Evolutionary conservation across 2,113 vertebrate species (phyloP).

Genomic region (Lampris megalopsis): DNA sequence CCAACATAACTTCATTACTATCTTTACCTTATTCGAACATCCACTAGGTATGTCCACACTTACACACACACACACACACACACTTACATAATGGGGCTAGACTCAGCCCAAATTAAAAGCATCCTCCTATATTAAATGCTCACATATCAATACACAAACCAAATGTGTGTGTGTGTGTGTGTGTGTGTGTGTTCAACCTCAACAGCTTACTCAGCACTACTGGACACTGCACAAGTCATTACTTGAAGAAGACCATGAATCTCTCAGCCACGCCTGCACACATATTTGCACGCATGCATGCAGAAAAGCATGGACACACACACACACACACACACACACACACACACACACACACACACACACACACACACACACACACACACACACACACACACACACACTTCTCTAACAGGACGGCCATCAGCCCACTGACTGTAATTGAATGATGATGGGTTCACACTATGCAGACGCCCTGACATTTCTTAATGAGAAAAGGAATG

Average conservation of each 20-base stretch:
- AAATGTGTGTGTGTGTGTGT: constrained; percentile 44
- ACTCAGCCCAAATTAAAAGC: constrained; percentile 52
- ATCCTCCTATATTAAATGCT: constrained; percentile 44
- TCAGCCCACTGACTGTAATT: background rate
- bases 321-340: background rate
- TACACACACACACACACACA: background rate
- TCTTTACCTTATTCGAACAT: background rate
- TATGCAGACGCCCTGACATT: constrained; percentile 3
- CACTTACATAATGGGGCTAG: background rate
- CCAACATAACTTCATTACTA: no score
- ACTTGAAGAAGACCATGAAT: constrained; percentile 14
- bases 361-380: constrained; percentile 7
- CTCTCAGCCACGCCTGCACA: background rate
- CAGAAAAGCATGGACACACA: constrained; percentile 7
- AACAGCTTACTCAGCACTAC: constrained; percentile 41
- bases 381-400: constrained; percentile 1
- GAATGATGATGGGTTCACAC: background rate
- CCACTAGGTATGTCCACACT: background rate
- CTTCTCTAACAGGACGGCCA: background rate
- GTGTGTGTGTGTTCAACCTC: constrained; percentile 50
- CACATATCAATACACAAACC: constrained; percentile 55
- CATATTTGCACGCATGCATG: background rate
- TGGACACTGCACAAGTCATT: constrained; percentile 27
- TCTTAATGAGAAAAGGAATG: background rate
- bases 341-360: constrained; percentile 8